These are phyloP conservation scores for Ophraella communa DNA, from an alignment of 2,888 invertebrate genomes.

Conservation along the genomic window DNA sequence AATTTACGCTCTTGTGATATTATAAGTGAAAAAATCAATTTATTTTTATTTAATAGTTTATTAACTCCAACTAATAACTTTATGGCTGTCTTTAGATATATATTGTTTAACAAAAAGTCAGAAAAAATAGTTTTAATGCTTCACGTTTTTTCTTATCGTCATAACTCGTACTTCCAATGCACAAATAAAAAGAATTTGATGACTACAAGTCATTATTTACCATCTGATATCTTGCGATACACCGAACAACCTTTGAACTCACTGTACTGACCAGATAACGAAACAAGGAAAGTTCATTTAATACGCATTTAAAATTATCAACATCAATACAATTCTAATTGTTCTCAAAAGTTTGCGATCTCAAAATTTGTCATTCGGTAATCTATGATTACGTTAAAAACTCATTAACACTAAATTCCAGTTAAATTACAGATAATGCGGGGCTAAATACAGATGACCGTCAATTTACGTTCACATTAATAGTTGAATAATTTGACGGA, in stretches of 20 bases:
- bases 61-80: no score
- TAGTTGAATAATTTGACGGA: constrained; percentile 3
- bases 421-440: constrained; percentile 3
- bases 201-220: no score
- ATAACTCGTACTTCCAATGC: no score
- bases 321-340: background rate
- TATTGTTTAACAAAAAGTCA: no score
- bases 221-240: no score
- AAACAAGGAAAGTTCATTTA: background rate
- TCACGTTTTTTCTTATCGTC: no score
- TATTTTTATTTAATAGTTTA: no score
- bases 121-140: no score
- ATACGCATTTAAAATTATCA: background rate
- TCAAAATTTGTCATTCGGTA: background rate
- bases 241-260: background rate
- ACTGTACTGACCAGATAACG: background rate
- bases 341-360: background rate
- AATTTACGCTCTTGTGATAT: no score
- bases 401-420: background rate
- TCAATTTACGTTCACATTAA: background rate
- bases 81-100: no score
- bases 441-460: constrained; percentile 9
- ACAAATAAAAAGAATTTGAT: no score
- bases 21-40: no score
- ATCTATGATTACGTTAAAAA: background rate